Percentiles rank a stretch among this genome's conserved stretches.
phyloP scores from a whole-genome alignment of 53 echinoderm and acorn worm genomes.

The Holothuria leucospilota region DNA sequence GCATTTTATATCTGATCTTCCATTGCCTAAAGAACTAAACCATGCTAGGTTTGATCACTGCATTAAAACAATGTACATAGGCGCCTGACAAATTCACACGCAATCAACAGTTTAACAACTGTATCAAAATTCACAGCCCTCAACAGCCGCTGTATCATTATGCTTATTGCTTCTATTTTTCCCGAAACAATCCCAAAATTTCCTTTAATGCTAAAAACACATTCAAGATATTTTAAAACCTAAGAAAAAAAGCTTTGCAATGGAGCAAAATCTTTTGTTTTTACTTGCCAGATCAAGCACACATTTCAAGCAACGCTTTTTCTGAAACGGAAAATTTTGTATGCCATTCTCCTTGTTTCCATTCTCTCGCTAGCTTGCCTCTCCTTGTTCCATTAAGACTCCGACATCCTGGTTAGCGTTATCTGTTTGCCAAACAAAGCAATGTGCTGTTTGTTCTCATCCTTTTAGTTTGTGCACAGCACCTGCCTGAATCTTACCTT shows the following conservation, averaged over 20 bases:
- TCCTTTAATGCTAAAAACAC: not conserved
- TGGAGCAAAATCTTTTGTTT: slow-evolving; percentile 3
- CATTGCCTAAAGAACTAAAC: too few relatives aligned
- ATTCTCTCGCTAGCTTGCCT: not conserved
- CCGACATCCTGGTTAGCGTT: slow-evolving; percentile 15
- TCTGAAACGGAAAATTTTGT: not conserved
- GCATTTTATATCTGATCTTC: too few relatives aligned
- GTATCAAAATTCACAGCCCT: not conserved
- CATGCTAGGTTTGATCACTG: too few relatives aligned
- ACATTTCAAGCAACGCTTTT: not conserved
- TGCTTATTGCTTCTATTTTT: slow-evolving; percentile 24
- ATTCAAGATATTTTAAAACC: not conserved
- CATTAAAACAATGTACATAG: too few relatives aligned
- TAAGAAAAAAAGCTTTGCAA: slow-evolving; percentile 23
- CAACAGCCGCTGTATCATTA: not conserved
- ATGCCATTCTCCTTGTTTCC: not conserved
- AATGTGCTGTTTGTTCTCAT: not conserved
- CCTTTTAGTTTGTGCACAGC: not conserved
- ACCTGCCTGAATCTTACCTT: slow-evolving; percentile 24
- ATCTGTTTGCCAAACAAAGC: not conserved
- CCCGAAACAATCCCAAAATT: not conserved
- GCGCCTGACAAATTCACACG: too few relatives aligned
- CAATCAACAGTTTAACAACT: too few relatives aligned
- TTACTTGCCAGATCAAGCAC: not conserved
- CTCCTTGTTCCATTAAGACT: not conserved